These are phyloP conservation scores for Pipistrellus nathusii DNA, from an alignment of 2,797 vertebrate species.

Conservation along the genomic window DNA sequence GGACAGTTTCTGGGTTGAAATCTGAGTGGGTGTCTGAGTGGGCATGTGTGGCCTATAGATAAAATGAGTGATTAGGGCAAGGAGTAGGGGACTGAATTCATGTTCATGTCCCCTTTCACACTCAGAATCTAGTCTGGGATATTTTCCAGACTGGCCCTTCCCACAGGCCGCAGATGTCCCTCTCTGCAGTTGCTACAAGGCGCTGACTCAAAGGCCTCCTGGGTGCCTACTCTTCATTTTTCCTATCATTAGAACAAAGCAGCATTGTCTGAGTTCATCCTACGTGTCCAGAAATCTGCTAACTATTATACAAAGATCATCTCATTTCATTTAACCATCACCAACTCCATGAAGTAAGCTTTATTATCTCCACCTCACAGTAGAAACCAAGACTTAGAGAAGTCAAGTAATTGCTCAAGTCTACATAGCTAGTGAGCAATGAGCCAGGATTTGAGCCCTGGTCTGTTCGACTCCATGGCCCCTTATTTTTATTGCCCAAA, in stretches of 20 bases:
- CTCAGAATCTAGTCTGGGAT: background rate
- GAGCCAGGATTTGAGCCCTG: background rate
- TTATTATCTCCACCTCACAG: background rate
- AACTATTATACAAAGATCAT: background rate
- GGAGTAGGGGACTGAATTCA: background rate
- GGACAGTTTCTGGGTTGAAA: background rate
- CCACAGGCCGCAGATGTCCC: accelerated
- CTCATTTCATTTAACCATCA: background rate
- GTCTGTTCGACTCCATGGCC: background rate
- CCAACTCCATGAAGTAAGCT: background rate
- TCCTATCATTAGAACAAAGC: background rate
- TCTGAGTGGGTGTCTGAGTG: background rate
- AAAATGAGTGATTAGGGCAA: background rate
- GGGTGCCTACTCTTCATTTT: background rate
- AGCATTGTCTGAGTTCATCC: background rate
- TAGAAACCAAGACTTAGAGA: background rate
- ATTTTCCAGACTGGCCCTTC: background rate
- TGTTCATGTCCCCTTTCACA: background rate
- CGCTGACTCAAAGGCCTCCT: background rate
- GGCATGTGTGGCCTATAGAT: background rate
- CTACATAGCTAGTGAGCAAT: background rate
- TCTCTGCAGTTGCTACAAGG: background rate
- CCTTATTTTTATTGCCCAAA: background rate
- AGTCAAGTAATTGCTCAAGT: background rate
- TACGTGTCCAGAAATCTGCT: background rate